Base-by-base conservation (phyloP, 2,113 vertebrate species). In the Martes martes region DNA sequence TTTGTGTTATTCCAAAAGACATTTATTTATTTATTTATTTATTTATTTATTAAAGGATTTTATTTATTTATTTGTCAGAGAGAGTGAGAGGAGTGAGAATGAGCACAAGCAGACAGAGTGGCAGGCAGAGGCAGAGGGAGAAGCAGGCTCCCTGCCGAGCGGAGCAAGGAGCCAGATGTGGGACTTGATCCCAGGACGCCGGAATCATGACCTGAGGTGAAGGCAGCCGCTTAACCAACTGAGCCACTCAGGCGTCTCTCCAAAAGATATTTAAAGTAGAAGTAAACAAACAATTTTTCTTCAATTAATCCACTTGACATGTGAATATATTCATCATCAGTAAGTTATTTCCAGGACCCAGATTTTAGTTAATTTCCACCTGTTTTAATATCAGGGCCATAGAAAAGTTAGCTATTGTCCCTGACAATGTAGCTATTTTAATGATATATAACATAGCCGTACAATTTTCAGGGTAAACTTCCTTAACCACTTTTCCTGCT, bases 331-430 rank as follows among this genome's bases (percentile, higher is more conserved):
- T 91, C 31, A 67, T 73, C 59, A 63, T 65, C 39, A 57, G 57
- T 45, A 96, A 85, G 65, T 71, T 96, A 89, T 65, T 69, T 92
- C 92, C 18, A 86, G 45, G 31, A 81, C 19, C 4, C 7, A 84
- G 15, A n/a, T 88, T 94, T 96, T 57, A 74, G 73, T 90, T 95
- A 93, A 88, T 84, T 92, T 78, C 19, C 14, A 87, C 57, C n/a
- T 89, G 4, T 89, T 88, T 89, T 78, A 94, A 89, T 24, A 57
- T 69, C 26, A 95, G 26, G 4, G 28, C 28, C 74, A 47, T 21
- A 61, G 61, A 63, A 61, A 89, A 91, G 28, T 15, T 80, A 33
- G 14, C 5, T 78, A 55, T 79, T 57, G 1, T 50, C 10, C 21
- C 21, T 61, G 24, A 52, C 28, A 50, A 36, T 81, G 5, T 63